phyloP scores from a whole-genome alignment of 92 coral and sea anemone genomes.

The Pocillopora grandis region DNA sequence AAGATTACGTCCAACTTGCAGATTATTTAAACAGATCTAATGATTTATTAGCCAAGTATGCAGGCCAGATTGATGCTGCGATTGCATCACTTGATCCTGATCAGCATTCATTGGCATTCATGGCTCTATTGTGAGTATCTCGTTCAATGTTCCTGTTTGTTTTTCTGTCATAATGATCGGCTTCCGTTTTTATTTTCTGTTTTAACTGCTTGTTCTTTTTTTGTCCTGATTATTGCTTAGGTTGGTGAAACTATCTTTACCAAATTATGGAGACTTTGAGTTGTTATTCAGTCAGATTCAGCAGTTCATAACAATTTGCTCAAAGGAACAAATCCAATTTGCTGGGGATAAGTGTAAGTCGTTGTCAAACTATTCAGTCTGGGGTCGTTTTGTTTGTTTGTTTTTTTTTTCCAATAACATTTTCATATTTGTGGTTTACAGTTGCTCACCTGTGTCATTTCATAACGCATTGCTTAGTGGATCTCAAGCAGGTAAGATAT shows the following conservation, averaged over 20 bases:
- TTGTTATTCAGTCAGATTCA: constrained; percentile 91
- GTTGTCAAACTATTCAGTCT: neutral
- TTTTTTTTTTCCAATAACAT: neutral
- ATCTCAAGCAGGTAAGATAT: constrained; percentile 79
- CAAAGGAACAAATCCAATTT: constrained; percentile 90
- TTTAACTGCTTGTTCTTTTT: neutral
- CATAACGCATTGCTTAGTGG: constrained; percentile 91
- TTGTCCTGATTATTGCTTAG: constrained; percentile 34
- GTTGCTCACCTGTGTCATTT: constrained; percentile 95
- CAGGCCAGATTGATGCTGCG: constrained; percentile 90
- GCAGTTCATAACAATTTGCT: constrained; percentile 87
- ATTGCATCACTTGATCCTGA: constrained; percentile 97
- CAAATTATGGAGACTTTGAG: constrained; percentile 97
- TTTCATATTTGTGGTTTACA: constrained; percentile 38
- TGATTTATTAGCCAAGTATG: constrained; percentile 79
- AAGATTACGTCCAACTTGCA: constrained; percentile 86
- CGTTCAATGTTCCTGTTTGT: neutral
- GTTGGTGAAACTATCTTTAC: constrained; percentile 76
- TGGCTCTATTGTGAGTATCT: constrained; percentile 89
- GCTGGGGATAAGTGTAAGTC: constrained; percentile 85
- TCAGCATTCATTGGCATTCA: constrained; percentile 95
- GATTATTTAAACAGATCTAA: constrained; percentile 89
- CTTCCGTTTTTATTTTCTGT: neutral
- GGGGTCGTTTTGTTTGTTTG: neutral
- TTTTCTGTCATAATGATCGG: neutral